Evolutionary conservation across 1,140 invertebrate genomes (phyloP), one percentile per base, ranked within the genome.

Genomic region (Drosophila eugracilis): DNA sequence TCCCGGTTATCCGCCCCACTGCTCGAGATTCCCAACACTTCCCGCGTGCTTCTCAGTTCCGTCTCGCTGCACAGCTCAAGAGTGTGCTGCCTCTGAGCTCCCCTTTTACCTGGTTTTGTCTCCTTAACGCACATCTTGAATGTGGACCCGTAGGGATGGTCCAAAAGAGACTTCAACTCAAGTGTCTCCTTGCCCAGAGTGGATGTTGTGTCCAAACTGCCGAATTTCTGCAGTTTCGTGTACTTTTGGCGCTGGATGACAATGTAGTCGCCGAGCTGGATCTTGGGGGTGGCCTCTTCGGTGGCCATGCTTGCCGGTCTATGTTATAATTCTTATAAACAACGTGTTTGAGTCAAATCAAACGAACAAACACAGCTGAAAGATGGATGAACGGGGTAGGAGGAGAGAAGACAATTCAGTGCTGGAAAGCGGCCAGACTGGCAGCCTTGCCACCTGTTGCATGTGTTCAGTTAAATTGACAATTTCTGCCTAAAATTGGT

Each of bases 1-100:
- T 96, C 94, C 72, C 97, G 93, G 91, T 99, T 99, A 86, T 99
- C 98, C 41, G 91, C 92, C 3, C 96, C 96, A 65, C 93, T 94
- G 76, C 91, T 80, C 85, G 93, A 93, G 60, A 93, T 93, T 63
- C 91, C 93, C 36, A 94, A 89, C 75, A 92, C 92, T 49, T 93
- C 92, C 53, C 91, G 92, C n/a, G 93, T 90, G 49, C 65, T 83
- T 3, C 84, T 63, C 49, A 91, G 85, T 47, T 93, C 91, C 15
- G 93, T 91, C 72, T 94, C 93, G 60, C 93, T 91, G 53, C 92
- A 93, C 26, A 93, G 72, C 69, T 94, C 93, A 47, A 96, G 91
- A 1, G 91, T 92, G 75, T 93, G 95, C 14, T 93, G 90, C 45
- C 93, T 93, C 75, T 94, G 94, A 6, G 78, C 74, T 2, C 83